Percentiles rank a stretch among this genome's conserved stretches.
Evolutionary conservation across 92 coral and sea anemone genomes (phyloP).

Genomic region (Phenganax subtilis): DNA sequence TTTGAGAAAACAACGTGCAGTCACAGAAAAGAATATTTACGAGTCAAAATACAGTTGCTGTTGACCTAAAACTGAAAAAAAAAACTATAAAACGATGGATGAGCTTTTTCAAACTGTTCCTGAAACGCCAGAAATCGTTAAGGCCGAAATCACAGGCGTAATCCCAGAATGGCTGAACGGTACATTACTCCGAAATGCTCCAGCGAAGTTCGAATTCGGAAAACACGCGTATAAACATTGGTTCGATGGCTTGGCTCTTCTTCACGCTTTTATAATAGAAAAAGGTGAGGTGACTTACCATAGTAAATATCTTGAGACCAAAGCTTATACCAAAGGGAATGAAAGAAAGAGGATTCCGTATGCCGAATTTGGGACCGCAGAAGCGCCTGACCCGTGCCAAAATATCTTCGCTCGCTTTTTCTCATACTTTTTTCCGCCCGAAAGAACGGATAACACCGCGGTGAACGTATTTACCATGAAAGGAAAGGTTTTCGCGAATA

Average conservation of each 20-base stretch:
- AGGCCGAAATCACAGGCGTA: slow-evolving; percentile 63
- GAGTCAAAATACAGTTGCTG: not conserved
- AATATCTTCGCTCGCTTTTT: slow-evolving; percentile 92
- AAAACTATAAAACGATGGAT: slow-evolving; percentile 56
- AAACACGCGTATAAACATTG: slow-evolving; percentile 82
- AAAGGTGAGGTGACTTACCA: slow-evolving; percentile 80
- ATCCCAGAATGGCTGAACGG: slow-evolving; percentile 91
- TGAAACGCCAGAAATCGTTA: slow-evolving; percentile 66
- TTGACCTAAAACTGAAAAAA: not conserved
- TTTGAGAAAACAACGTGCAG: too few species aligned
- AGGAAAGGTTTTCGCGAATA: slow-evolving; percentile 77
- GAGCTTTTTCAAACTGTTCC: slow-evolving; percentile 79
- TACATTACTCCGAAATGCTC: slow-evolving; percentile 84
- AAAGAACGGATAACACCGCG: slow-evolving; percentile 86
- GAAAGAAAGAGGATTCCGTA: slow-evolving; percentile 67
- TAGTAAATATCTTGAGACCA: slow-evolving; percentile 78
- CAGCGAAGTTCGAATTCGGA: slow-evolving; percentile 91
- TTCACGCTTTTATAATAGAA: slow-evolving; percentile 75
- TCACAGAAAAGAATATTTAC: too few species aligned
- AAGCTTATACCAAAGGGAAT: slow-evolving; percentile 72
- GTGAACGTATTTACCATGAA: slow-evolving; percentile 57
- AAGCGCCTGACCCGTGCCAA: slow-evolving; percentile 92
- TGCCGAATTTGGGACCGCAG: slow-evolving; percentile 92
- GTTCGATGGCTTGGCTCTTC: slow-evolving; percentile 93
- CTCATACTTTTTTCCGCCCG: slow-evolving; percentile 82